Conservation (phyloP, 2,888 invertebrate genomes). For the Epistrophella euchroma region DNA sequence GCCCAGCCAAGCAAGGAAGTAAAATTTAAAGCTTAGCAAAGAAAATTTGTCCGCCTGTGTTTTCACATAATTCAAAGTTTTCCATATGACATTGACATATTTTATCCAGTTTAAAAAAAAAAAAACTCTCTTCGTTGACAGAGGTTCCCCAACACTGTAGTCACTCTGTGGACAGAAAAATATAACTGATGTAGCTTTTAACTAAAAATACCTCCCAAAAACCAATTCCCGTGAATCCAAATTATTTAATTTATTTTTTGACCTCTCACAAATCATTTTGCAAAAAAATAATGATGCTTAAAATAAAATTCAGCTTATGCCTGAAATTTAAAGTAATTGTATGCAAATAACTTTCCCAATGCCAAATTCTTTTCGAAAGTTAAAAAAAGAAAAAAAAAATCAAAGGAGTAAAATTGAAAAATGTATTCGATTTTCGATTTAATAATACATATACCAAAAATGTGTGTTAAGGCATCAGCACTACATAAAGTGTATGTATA, state of each 20-base stretch:
- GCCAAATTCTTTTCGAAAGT: slow-evolving; percentile 26
- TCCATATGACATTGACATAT: too few relatives aligned
- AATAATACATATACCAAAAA: slow-evolving; percentile 59
- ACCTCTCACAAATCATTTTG: slow-evolving; percentile 25
- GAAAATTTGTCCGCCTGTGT: too few relatives aligned
- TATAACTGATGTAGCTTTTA: too few relatives aligned
- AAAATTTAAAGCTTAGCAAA: too few relatives aligned
- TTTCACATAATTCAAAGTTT: too few relatives aligned
- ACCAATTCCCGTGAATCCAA: slow-evolving; percentile 1
- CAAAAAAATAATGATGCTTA: not conserved
- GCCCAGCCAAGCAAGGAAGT: too few relatives aligned
- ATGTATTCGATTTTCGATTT: slow-evolving; percentile 74
- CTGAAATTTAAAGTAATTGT: slow-evolving; percentile 36
- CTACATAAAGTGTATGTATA: slow-evolving; percentile 15
- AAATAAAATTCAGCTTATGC: slow-evolving; percentile 22
- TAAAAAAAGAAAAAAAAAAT: slow-evolving; percentile 24
- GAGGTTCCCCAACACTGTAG: too few relatives aligned
- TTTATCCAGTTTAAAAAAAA: too few relatives aligned
- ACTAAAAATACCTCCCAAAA: not conserved
- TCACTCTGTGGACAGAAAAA: too few relatives aligned
- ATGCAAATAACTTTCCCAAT: slow-evolving; percentile 31
- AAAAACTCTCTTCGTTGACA: too few relatives aligned
- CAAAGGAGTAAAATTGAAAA: slow-evolving; percentile 48
- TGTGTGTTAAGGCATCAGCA: slow-evolving; percentile 36
- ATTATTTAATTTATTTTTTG: slow-evolving; percentile 17